A percentile compares a stretch with the other conserved stretches of the same genome.
phyloP scores from a whole-genome alignment of 2,113 vertebrate genomes.

The Tetrao urogallus region DNA sequence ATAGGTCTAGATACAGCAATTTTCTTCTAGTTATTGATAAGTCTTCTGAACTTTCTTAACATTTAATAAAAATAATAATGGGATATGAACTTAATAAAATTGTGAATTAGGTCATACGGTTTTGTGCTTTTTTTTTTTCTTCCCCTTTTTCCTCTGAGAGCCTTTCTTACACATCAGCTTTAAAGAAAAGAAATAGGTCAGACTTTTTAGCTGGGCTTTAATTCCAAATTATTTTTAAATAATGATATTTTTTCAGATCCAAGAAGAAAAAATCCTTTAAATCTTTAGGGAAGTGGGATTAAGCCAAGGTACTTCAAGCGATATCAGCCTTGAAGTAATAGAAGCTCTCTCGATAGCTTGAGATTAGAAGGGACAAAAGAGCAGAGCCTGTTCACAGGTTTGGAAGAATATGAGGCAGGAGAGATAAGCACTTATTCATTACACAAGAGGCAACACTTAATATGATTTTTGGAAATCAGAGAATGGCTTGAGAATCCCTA shows the following conservation, averaged over 20 bases:
- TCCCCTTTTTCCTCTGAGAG: not conserved
- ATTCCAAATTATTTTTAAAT: constrained; percentile 35
- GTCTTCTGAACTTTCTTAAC: not conserved
- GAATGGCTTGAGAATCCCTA: constrained; percentile 19
- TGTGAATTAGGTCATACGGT: not conserved
- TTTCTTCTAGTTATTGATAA: constrained; percentile 41
- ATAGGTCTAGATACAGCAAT: not conserved
- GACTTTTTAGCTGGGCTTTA: constrained; percentile 8
- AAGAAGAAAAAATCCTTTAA: constrained; percentile 35
- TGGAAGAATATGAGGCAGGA: constrained; percentile 13
- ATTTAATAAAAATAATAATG: constrained; percentile 24
- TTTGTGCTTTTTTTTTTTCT: not conserved
- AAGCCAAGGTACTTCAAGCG: constrained; percentile 48
- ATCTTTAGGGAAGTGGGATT: constrained; percentile 57
- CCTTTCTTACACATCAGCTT: not conserved
- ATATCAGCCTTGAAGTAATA: constrained; percentile 31
- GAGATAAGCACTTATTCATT: constrained; percentile 22
- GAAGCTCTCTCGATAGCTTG: constrained; percentile 57
- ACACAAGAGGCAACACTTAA: not conserved
- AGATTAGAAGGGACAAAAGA: constrained; percentile 59
- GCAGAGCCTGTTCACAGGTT: constrained; percentile 10
- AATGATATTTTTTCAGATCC: not conserved
- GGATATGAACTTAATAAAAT: constrained; percentile 10
- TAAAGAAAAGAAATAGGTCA: constrained; percentile 3
- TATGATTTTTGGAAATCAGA: constrained; percentile 50